phyloP scores from a whole-genome alignment of 2,113 vertebrate genomes.

The Nannobrachium achirus region DNA sequence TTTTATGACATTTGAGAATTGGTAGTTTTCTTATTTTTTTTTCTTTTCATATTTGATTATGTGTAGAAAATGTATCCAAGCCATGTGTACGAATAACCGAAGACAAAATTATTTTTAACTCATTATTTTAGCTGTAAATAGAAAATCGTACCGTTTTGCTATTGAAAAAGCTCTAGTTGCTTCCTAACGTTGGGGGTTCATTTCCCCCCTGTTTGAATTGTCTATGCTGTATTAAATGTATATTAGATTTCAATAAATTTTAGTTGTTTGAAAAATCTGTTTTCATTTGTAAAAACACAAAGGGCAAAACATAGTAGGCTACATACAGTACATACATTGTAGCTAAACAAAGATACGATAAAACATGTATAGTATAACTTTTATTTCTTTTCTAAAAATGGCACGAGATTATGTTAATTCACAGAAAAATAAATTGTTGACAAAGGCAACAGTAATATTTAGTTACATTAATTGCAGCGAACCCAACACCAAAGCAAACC shows the following conservation, averaged over 20 bases:
- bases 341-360: not conserved
- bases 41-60: not conserved
- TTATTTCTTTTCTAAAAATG: constrained; percentile 43
- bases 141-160: constrained; percentile 6
- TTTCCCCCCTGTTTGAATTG: not conserved
- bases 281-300: not conserved
- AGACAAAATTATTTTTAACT: too few relatives aligned
- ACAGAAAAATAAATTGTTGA: constrained; percentile 13
- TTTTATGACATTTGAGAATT: not conserved
- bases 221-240: not conserved
- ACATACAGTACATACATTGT: not conserved
- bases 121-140: constrained; percentile 44
- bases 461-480: constrained; percentile 13
- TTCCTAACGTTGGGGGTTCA: not conserved
- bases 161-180: not conserved
- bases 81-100: too few relatives aligned
- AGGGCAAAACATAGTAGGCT: not conserved
- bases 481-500: constrained; percentile 41
- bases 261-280: constrained; percentile 11
- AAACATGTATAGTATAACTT: constrained; percentile 27
- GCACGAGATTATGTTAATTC: constrained; percentile 13
- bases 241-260: constrained; percentile 35
- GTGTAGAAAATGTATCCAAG: not conserved
- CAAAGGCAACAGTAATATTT: constrained; percentile 31
- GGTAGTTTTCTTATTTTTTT: not conserved